phyloP scores from a whole-genome alignment of 2,888 invertebrate species.

The Agrypnus murinus region DNA sequence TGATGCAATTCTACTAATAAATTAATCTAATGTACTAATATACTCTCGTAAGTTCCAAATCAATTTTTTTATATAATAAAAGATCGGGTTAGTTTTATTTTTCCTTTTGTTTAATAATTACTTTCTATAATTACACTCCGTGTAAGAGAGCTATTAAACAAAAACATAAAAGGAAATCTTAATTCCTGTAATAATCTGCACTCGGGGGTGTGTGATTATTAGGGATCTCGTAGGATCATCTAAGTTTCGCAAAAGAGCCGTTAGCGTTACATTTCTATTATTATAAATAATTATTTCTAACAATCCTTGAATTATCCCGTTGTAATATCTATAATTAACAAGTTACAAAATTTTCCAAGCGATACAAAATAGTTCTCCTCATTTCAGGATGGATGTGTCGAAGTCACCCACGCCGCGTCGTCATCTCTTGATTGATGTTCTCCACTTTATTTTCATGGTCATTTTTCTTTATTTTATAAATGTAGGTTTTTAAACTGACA shows the following conservation, averaged over 20 bases:
- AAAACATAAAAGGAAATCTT: slow-evolving; percentile 16
- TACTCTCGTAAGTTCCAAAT: too few relatives aligned
- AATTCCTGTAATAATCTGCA: slow-evolving; percentile 10
- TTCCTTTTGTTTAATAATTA: not conserved
- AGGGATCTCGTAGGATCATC: not conserved
- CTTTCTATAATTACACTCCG: slow-evolving; percentile 1
- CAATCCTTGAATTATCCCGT: not conserved
- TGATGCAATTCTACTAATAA: too few relatives aligned
- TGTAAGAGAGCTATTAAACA: not conserved
- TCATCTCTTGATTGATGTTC: slow-evolving; percentile 30
- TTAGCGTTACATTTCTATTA: slow-evolving; percentile 1
- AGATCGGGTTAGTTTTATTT: too few relatives aligned
- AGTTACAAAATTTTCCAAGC: slow-evolving; percentile 20
- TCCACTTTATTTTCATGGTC: slow-evolving; percentile 28
- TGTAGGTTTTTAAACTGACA: slow-evolving; percentile 16
- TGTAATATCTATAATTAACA: slow-evolving; percentile 24
- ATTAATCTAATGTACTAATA: too few relatives aligned
- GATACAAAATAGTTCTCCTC: not conserved
- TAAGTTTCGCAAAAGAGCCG: slow-evolving; percentile 22
- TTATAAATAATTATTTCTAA: slow-evolving; percentile 3
- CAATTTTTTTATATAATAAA: too few relatives aligned
- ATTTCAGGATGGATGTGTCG: slow-evolving; percentile 23
- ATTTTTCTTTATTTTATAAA: slow-evolving; percentile 33
- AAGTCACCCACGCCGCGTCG: slow-evolving; percentile 31
- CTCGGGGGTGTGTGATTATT: slow-evolving; percentile 10